Conservation (phyloP, 2,113 vertebrate genomes). For the Okapia johnstoni region DNA sequence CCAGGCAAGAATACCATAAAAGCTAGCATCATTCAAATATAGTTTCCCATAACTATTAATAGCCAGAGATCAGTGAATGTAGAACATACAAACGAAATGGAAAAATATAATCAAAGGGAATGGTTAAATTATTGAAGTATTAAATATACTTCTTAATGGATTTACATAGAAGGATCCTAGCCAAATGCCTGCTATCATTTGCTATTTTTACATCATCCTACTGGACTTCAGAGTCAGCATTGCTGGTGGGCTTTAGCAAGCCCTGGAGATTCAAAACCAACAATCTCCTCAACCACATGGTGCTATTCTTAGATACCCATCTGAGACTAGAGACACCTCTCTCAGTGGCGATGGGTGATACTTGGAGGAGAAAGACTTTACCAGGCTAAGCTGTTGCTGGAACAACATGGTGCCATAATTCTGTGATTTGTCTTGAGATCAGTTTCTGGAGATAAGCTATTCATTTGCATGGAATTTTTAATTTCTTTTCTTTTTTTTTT, state of each 20-base stretch:
- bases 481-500: background rate
- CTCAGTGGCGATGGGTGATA: background rate
- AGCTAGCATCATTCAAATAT: background rate
- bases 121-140: constrained; percentile 55
- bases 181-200: constrained; percentile 21
- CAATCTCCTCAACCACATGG: constrained; percentile 12
- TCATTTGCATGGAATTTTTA: background rate
- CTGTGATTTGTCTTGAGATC: background rate
- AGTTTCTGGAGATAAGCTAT: constrained; percentile 43
- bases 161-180: constrained; percentile 45
- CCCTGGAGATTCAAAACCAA: constrained; percentile 39
- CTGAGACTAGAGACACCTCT: background rate
- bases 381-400: background rate
- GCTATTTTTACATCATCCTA: constrained; percentile 57
- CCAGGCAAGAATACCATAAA: background rate
- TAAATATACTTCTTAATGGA: constrained; percentile 68
- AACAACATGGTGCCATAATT: background rate
- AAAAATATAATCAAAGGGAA: constrained; percentile 59
- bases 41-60: constrained; percentile 47
- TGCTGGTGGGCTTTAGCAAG: constrained; percentile 16
- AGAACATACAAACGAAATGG: constrained; percentile 39
- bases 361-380: background rate
- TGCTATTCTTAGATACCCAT: constrained; percentile 37
- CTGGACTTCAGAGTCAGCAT: constrained; percentile 36
- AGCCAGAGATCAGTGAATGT: constrained; percentile 42